phyloP scores from a whole-genome alignment of 2,888 invertebrate species.

The Eilema sororculum region DNA sequence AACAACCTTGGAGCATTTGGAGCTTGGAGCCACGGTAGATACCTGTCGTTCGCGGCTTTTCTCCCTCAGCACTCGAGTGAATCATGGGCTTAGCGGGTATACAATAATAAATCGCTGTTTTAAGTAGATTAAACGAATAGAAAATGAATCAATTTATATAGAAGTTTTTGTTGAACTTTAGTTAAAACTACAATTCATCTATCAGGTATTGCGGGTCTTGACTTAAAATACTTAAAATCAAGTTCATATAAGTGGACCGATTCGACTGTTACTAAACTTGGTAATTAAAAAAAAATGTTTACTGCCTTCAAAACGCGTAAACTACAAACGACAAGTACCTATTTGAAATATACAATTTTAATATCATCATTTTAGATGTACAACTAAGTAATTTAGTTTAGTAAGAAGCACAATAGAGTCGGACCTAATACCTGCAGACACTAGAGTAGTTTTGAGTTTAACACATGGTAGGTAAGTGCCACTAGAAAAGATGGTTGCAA shows the following conservation, averaged over 20 bases:
- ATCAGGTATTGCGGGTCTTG: neutral
- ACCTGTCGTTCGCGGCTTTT: slow-evolving; percentile 12
- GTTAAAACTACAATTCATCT: neutral
- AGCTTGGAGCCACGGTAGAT: neutral
- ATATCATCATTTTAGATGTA: neutral
- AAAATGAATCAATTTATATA: neutral
- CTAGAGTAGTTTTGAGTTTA: neutral
- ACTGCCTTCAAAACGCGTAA: neutral
- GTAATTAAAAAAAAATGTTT: no score
- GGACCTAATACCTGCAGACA: neutral
- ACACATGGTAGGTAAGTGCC: neutral
- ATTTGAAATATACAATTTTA: no score
- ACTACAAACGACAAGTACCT: neutral
- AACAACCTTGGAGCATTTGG: slow-evolving; percentile 4
- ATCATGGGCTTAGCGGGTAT: neutral
- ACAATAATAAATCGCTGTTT: neutral
- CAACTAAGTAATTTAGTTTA: neutral
- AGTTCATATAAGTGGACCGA: no score
- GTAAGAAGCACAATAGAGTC: neutral
- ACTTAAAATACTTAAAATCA: no score
- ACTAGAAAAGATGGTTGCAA: neutral
- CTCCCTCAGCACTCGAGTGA: neutral
- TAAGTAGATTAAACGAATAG: slow-evolving; percentile 4
- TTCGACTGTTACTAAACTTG: no score
- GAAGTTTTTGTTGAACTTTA: neutral